Percentiles rank a stretch among this genome's conserved stretches.
Evolutionary conservation across 2,797 vertebrate genomes (phyloP).

Genomic region (Silurus lanzhouensis): DNA sequence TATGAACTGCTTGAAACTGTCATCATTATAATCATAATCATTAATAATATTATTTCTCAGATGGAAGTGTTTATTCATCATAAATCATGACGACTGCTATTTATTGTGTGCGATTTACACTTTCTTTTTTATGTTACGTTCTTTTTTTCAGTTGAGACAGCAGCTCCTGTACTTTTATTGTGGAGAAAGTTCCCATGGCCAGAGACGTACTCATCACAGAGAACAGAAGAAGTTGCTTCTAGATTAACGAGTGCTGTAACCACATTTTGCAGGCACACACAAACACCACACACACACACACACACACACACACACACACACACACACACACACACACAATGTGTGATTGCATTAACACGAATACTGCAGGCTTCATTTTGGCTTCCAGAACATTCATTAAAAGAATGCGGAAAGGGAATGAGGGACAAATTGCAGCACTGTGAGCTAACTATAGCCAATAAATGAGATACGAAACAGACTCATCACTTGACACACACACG

Average conservation of each 20-base stretch:
- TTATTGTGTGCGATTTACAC: background rate
- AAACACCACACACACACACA: background rate
- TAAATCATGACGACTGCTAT: background rate
- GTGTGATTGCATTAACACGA: background rate
- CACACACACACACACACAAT: background rate
- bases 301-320: background rate
- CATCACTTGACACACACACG: background rate
- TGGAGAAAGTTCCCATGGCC: background rate
- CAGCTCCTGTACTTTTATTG: background rate
- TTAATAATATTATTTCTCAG: background rate
- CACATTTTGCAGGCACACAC: background rate
- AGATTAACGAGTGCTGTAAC: conserved; percentile 36
- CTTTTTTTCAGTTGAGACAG: background rate
- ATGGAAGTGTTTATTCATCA: background rate
- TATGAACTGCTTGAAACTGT: background rate
- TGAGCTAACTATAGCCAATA: background rate
- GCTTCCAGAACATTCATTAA: conserved; percentile 27
- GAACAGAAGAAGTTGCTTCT: background rate
- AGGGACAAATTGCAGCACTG: conserved; percentile 7
- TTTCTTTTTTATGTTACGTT: background rate
- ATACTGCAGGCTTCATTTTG: background rate
- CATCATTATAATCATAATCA: no score
- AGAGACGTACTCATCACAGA: background rate
- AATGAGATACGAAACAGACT: conserved; percentile 16
- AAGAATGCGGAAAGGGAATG: background rate